Conservation (phyloP, 2,888 invertebrate genomes). For the Beris chalybata region DNA sequence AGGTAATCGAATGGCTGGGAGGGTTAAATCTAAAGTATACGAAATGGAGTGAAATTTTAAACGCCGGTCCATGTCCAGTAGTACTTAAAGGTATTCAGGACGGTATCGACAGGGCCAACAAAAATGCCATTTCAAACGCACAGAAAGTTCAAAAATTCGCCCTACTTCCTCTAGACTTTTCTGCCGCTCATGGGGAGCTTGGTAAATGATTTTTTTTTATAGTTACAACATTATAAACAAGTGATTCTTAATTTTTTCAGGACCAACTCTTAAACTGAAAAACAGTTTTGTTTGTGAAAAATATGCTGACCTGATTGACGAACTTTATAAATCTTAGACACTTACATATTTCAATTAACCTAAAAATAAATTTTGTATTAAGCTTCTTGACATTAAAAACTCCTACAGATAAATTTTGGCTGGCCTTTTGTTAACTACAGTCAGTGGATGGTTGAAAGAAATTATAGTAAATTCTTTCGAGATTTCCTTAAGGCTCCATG, state of each 20-base stretch:
- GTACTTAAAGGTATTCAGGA: conserved; percentile 70
- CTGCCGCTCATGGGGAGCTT: conserved; percentile 77
- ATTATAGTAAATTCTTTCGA: no score
- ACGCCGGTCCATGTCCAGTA: conserved; percentile 59
- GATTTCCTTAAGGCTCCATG: no score
- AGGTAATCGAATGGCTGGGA: conserved; percentile 68
- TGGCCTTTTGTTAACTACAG: no score
- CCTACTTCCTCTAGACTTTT: conserved; percentile 79
- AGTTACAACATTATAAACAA: conserved; percentile 21
- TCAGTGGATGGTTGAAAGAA: no score
- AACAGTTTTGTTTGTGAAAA: conserved; percentile 71
- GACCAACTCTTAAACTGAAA: conserved; percentile 80
- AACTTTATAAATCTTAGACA: conserved; percentile 63
- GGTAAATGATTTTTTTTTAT: conserved; percentile 48
- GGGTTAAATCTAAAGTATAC: conserved; percentile 63
- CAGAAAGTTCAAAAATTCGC: conserved; percentile 80
- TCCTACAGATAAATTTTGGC: no score
- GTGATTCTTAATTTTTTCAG: conserved; percentile 57
- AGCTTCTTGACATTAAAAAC: no score
- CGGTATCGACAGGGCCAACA: conserved; percentile 72
- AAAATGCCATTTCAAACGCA: conserved; percentile 75
- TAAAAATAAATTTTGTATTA: no score
- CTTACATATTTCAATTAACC: no score
- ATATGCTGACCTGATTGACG: conserved; percentile 74
- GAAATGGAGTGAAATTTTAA: conserved; percentile 68